phyloP scores from a whole-genome alignment of 2,888 invertebrate species.

The Trichogramma evanescens region DNA sequence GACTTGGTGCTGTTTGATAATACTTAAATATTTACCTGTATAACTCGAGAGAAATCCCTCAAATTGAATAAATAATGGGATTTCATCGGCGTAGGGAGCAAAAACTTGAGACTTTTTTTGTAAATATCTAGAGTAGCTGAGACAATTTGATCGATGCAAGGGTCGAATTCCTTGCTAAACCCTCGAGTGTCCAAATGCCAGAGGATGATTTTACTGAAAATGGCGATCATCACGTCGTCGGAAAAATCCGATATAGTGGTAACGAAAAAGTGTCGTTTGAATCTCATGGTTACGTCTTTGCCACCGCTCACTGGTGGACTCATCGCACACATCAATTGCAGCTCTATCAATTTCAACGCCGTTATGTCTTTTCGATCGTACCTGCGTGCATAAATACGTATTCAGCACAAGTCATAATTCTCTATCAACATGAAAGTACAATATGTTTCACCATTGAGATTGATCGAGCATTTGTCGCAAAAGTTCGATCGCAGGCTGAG shows the following conservation, averaged over 20 bases:
- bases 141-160: conserved; percentile 84
- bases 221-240: conserved; percentile 73
- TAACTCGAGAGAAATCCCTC: conserved; percentile 87
- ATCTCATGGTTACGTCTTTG: conserved; percentile 76
- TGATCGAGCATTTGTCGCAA: conserved; percentile 87
- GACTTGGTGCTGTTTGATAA: neutral
- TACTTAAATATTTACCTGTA: conserved; percentile 55
- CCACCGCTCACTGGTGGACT: conserved; percentile 71
- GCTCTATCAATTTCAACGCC: conserved; percentile 74
- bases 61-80: conserved; percentile 93
- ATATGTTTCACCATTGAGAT: conserved; percentile 61
- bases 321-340: conserved; percentile 75
- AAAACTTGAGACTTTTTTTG: conserved; percentile 70
- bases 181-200: conserved; percentile 95
- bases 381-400: conserved; percentile 23
- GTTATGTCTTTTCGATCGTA: conserved; percentile 76
- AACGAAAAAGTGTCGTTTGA: conserved; percentile 79
- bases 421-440: neutral
- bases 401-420: neutral
- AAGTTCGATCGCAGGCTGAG: conserved; percentile 90
- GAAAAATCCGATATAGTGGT: conserved; percentile 84
- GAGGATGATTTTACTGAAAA: conserved; percentile 82
- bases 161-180: conserved; percentile 90
- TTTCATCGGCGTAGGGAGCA: conserved; percentile 87
- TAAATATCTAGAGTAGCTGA: conserved; percentile 80